These are phyloP conservation scores for Solea senegalensis DNA, from an alignment of 2,113 vertebrate genomes.

Conservation along the genomic window DNA sequence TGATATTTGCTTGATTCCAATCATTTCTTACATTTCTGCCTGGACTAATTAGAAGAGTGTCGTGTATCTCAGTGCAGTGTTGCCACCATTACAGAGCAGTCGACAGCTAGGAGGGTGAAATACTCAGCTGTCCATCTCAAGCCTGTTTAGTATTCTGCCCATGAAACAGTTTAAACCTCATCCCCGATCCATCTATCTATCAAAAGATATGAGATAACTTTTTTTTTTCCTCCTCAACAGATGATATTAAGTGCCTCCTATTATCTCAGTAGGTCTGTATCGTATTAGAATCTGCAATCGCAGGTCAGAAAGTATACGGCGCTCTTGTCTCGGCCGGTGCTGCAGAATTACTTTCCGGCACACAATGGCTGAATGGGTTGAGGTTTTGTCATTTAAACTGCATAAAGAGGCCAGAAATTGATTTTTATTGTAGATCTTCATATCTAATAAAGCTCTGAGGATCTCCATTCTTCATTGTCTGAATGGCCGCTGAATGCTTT, in stretches of 20 bases:
- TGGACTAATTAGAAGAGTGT: not conserved
- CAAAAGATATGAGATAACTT: slow-evolving; percentile 98
- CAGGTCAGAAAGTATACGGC: slow-evolving; percentile 93
- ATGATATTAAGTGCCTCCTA: slow-evolving; percentile 99
- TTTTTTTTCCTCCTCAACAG: slow-evolving; percentile 83
- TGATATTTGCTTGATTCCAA: too few relatives aligned
- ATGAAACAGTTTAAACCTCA: slow-evolving; percentile 93
- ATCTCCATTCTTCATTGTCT: slow-evolving; percentile 99
- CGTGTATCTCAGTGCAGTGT: not conserved
- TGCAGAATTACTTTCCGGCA: slow-evolving; percentile 97
- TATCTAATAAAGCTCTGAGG: slow-evolving; percentile 99
- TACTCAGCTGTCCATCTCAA: slow-evolving; percentile 66
- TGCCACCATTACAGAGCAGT: slow-evolving; percentile 26
- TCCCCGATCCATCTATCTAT: slow-evolving; percentile 72
- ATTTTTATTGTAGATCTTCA: slow-evolving; percentile 99
- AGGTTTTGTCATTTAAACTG: slow-evolving; percentile 99
- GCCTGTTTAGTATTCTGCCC: slow-evolving; percentile 92
- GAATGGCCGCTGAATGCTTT: slow-evolving; percentile 99
- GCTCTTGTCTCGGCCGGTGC: slow-evolving; percentile 92
- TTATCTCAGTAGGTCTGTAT: slow-evolving; percentile 99
- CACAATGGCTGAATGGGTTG: slow-evolving; percentile 99
- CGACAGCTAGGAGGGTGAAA: slow-evolving; percentile 23
- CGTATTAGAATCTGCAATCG: slow-evolving; percentile 98
- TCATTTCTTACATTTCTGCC: slow-evolving; percentile 6
- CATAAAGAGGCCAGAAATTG: slow-evolving; percentile 99